phyloP scores from a whole-genome alignment of 2,888 invertebrate species.

The Nomada fabriciana region DNA sequence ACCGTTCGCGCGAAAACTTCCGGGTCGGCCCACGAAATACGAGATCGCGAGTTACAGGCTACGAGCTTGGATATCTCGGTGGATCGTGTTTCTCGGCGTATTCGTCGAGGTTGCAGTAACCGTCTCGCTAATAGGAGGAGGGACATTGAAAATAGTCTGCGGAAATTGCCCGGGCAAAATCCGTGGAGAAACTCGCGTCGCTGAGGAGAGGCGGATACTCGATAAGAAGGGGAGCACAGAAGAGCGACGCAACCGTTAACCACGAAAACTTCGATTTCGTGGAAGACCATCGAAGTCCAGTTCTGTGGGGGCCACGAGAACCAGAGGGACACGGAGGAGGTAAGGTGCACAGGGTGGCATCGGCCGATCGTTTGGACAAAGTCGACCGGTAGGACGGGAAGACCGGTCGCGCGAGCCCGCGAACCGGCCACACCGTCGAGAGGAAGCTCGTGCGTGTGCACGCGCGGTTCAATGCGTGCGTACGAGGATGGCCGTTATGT shows the following conservation, averaged over 20 bases:
- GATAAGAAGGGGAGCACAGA: neutral
- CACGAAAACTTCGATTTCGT: conserved; percentile 26
- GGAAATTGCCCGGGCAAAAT: neutral
- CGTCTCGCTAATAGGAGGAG: conserved; percentile 23
- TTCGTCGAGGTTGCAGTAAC: conserved; percentile 24
- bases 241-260: conserved; percentile 30
- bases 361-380: conserved; percentile 60
- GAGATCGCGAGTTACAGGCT: conserved; percentile 47
- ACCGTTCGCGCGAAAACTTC: conserved; percentile 52
- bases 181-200: neutral
- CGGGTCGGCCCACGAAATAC: conserved; percentile 58
- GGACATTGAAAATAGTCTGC: neutral
- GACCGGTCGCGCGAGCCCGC: conserved; percentile 63
- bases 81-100: conserved; percentile 42
- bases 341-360: conserved; percentile 65
- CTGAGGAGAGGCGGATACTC: conserved; percentile 1
- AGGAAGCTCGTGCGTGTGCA: conserved; percentile 43
- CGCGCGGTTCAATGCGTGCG: conserved; percentile 58
- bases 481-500: conserved; percentile 71
- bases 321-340: conserved; percentile 30
- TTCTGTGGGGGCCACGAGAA: neutral
- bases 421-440: conserved; percentile 30
- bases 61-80: conserved; percentile 38
- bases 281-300: conserved; percentile 5
- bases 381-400: conserved; percentile 61